Base-by-base conservation (phyloP, 2,113 vertebrate species). In the Chaetura pelagica region DNA sequence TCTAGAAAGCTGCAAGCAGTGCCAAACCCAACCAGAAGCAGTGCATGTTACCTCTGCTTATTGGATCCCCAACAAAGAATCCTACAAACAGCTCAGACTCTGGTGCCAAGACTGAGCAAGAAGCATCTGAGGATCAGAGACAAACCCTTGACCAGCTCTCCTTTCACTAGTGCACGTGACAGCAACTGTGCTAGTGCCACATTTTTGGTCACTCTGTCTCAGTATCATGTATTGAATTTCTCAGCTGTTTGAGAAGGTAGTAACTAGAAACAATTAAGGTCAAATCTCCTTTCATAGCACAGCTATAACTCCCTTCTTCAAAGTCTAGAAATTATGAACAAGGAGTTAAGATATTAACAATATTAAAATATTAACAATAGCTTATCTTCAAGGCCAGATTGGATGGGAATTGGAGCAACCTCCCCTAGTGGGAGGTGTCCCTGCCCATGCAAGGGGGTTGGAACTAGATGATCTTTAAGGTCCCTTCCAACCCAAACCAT, bases 11-110 rank as follows among this genome's bases (percentile, higher is more conserved):
- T 82, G n/a, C 69, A 78, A 48, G 35, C 26, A 22, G 44, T 7
- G 34, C 58, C 81, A 38, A 51, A 44, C 1, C 2, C 0, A 5
- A 58, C 6, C 23, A 66, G 17, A 57, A 75, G 32, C 1, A 42
- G 6, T 8, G 5, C 24, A 30, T 34, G 5, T 10, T 12, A 32
- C 15, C 34, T 44, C 49, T 42, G 34, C 38, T 30, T 1, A 29
- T 10, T 10, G 32, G 54, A 66, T 34, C 9, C 51, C 35, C 57
- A 12, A 2, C 2, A 57, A 46, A 42, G 46, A 77, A 30, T 7
- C 17, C 29, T 3, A 20, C 0, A 4, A 46, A 27, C 7, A 76
- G 44, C 54, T 34, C 40, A 10, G 1, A 22, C 0, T 30, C 40
- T n/a, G 51, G 32, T 18, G 64, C 46, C 0, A 14, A 76, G 62